Evolutionary conservation across 2,797 vertebrate species (phyloP), one percentile per base, ranked within the genome.

Genomic region (Pyrocephalus nanus): DNA sequence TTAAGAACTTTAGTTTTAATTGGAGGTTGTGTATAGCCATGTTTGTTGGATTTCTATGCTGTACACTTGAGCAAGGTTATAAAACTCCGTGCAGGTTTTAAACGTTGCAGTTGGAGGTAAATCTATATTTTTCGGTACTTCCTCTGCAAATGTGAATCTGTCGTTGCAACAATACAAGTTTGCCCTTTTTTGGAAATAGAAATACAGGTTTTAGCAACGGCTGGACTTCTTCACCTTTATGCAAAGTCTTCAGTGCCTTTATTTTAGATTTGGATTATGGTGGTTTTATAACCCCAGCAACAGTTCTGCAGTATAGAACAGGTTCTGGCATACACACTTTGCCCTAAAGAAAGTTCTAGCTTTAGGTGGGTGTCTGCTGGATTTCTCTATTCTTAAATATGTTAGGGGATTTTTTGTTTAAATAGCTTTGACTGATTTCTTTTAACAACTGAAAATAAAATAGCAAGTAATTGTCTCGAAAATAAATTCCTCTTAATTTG

Each of bases 341-440:
- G 87, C 61, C 81, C 78, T 94, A 88, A 94, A 96, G 94, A 97
- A 94, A 96, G 91, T 97, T 96, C 95, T 96, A 95, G 93, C 47
- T 95, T 90, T 90, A 80, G 83, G 48, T 73, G 54, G 67, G 32
- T 81, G 88, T 82, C 71, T 95, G 16, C 30, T 88, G 32, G 77
- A 12, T 83, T 84, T 78, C 64, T 61, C 5, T 50, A 12, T 73
- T 54, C 38, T 53, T 25, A 77, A 69, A 29, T 32, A 17, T 62
- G 18, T 76, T 71, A 21, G 15, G 38, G 25, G 36, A 32, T 87
- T 50, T 45, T 90, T 43, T 47, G 58, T 61, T 66, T 2, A 4
- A 65, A 34, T 36, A 74, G 22, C 40, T 74, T 90, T 50, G 53
- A 19, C 29, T 81, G 58, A 4, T 77, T 85, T 82, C 32, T 88